Percentiles rank a stretch among this genome's conserved stretches.
Conservation (phyloP, 2,113 vertebrate species). For the Microcebus ravelobensis region DNA sequence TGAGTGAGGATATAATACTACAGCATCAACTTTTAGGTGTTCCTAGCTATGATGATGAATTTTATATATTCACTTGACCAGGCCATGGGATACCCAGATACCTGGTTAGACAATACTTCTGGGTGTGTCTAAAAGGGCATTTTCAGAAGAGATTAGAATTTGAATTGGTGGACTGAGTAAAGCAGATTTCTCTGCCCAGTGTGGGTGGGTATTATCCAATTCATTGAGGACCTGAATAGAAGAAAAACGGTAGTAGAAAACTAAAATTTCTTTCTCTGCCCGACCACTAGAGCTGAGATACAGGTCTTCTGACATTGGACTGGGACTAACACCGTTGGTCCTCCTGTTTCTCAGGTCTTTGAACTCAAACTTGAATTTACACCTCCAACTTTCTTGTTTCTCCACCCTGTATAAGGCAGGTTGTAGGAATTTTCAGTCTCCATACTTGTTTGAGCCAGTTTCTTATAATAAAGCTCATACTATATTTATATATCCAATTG, state of each 20-base stretch:
- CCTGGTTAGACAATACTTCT: not conserved
- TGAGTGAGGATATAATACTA: accelerated
- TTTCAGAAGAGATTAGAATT: not conserved
- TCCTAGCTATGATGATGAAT: not conserved
- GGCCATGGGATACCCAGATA: not conserved
- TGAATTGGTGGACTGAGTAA: not conserved
- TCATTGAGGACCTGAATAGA: not conserved
- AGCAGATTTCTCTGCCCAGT: not conserved
- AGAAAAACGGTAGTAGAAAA: not conserved
- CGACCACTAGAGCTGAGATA: not conserved
- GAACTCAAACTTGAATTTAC: not conserved
- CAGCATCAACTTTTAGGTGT: not conserved
- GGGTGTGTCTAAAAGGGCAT: not conserved
- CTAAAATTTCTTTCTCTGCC: not conserved
- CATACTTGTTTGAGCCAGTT: not conserved
- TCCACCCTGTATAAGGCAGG: not conserved
- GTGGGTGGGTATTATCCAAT: not conserved
- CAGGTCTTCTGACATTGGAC: not conserved
- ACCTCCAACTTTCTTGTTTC: not conserved
- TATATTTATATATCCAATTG: not conserved
- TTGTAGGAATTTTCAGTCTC: not conserved
- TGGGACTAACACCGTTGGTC: not conserved
- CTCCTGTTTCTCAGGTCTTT: not conserved
- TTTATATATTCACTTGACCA: not conserved
- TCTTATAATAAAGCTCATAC: not conserved